These are phyloP conservation scores for Stigmatopora argus DNA, from an alignment of 2,113 vertebrate genomes.

Conservation along the genomic window DNA sequence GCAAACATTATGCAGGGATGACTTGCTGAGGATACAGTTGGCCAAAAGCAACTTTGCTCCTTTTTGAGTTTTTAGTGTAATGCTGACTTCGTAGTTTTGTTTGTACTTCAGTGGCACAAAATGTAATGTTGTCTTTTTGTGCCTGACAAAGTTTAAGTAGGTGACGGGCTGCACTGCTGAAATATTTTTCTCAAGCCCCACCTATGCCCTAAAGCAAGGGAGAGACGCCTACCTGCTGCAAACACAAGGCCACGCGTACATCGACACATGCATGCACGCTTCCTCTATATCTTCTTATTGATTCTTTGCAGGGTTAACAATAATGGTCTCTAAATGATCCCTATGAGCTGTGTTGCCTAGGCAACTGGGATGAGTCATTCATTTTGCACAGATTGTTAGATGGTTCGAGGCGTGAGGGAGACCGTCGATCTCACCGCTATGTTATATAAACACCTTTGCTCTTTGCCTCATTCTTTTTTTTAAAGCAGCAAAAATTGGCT, in stretches of 20 bases:
- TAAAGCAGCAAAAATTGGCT: not conserved
- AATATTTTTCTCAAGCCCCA: conserved; percentile 70
- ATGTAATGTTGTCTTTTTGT: conserved; percentile 3
- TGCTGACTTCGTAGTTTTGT: conserved; percentile 59
- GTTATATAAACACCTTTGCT: conserved; percentile 44
- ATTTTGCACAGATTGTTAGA: conserved; percentile 55
- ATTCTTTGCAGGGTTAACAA: conserved; percentile 56
- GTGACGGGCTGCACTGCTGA: conserved; percentile 32
- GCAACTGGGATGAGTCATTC: conserved; percentile 61
- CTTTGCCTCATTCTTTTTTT: conserved; percentile 1
- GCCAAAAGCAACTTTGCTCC: conserved; percentile 23
- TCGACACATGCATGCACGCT: not conserved
- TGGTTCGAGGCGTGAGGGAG: conserved; percentile 38
- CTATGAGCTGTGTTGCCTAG: conserved; percentile 58
- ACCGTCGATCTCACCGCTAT: conserved; percentile 29
- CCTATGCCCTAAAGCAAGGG: conserved; percentile 66
- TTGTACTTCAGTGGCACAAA: not conserved
- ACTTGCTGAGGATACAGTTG: conserved; percentile 16
- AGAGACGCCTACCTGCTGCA: conserved; percentile 64
- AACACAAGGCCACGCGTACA: conserved; percentile 1
- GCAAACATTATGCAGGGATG: conserved; percentile 13
- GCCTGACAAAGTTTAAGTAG: conserved; percentile 16
- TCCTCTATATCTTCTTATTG: conserved; percentile 49
- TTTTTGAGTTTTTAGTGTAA: conserved; percentile 13
- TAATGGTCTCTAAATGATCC: conserved; percentile 57